phyloP scores from a whole-genome alignment of 2,797 vertebrate genomes.

The Rachycentron canadum region DNA sequence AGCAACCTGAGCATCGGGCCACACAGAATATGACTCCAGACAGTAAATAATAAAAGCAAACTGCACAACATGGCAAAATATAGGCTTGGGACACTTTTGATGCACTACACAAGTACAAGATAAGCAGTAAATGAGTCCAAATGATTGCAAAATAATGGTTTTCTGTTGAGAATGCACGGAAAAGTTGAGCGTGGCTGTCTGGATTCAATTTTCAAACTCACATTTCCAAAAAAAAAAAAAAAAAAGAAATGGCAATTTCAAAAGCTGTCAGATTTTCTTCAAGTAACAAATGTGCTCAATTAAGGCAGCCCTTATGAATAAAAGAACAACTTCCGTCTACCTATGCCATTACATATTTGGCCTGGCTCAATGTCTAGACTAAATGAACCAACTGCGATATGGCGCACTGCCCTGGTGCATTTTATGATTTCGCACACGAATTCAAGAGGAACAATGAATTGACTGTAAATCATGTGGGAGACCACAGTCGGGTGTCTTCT shows the following conservation, averaged over 20 bases:
- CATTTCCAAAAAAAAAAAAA: too few species aligned
- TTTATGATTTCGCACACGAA: slow-evolving; percentile 10
- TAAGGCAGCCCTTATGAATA: slow-evolving; percentile 65
- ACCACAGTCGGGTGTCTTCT: background rate
- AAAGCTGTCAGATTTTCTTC: slow-evolving; percentile 34
- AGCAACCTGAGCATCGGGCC: slow-evolving; percentile 36
- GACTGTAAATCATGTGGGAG: slow-evolving; percentile 8
- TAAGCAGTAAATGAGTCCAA: background rate
- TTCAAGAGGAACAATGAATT: slow-evolving; percentile 16
- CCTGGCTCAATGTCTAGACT: slow-evolving; percentile 26
- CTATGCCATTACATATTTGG: slow-evolving; percentile 46
- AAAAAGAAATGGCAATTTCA: background rate
- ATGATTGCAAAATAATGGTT: background rate
- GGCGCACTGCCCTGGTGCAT: background rate
- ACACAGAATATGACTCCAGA: slow-evolving; percentile 5
- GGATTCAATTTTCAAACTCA: background rate
- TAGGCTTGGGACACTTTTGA: background rate
- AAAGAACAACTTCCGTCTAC: slow-evolving; percentile 65
- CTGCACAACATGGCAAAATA: background rate
- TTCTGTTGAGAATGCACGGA: rapidly evolving
- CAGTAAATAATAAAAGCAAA: slow-evolving; percentile 25
- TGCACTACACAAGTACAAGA: background rate
- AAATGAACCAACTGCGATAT: slow-evolving; percentile 19
- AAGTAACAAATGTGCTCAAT: slow-evolving; percentile 56
- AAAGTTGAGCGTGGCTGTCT: background rate